These are phyloP conservation scores for Pampus argenteus DNA, from an alignment of 2,797 vertebrate genomes.

Conservation along the genomic window DNA sequence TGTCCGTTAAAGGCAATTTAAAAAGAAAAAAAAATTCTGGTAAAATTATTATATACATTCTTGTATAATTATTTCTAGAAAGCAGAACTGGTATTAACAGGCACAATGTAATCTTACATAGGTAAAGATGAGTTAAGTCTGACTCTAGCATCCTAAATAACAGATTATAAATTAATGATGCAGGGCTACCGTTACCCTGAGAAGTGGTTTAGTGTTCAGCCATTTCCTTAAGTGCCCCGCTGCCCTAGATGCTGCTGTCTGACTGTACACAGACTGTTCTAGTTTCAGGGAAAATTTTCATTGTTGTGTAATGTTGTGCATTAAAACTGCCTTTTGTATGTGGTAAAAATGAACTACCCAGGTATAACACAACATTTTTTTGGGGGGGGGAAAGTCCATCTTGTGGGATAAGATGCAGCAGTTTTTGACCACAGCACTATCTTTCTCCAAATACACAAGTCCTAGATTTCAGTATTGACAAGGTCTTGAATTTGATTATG, in stretches of 20 bases:
- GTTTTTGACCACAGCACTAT: not conserved
- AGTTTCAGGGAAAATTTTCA: constrained; percentile 6
- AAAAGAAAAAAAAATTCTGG: not conserved
- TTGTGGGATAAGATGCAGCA: not conserved
- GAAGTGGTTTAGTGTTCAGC: constrained; percentile 84
- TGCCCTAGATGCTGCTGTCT: constrained; percentile 50
- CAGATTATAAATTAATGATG: constrained; percentile 81
- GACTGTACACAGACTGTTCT: not conserved
- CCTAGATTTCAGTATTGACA: not conserved
- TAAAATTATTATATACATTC: not conserved
- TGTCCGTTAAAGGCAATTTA: not conserved
- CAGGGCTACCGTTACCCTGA: constrained; percentile 79
- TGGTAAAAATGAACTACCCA: not conserved
- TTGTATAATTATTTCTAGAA: constrained; percentile 25
- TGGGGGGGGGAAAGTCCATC: not conserved
- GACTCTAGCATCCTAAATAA: constrained; percentile 72
- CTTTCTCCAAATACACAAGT: constrained; percentile 1
- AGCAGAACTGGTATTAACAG: constrained; percentile 17
- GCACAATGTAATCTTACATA: constrained; percentile 45
- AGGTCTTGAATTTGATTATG: not conserved
- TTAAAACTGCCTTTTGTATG: not conserved
- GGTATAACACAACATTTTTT: no score
- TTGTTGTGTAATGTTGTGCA: not conserved
- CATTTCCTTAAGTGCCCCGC: constrained; percentile 84
- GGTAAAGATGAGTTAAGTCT: constrained; percentile 60